Evolutionary conservation across 2,113 vertebrate genomes (phyloP), one percentile per base, ranked within the genome.

Genomic region (Plestiodon gilberti): DNA sequence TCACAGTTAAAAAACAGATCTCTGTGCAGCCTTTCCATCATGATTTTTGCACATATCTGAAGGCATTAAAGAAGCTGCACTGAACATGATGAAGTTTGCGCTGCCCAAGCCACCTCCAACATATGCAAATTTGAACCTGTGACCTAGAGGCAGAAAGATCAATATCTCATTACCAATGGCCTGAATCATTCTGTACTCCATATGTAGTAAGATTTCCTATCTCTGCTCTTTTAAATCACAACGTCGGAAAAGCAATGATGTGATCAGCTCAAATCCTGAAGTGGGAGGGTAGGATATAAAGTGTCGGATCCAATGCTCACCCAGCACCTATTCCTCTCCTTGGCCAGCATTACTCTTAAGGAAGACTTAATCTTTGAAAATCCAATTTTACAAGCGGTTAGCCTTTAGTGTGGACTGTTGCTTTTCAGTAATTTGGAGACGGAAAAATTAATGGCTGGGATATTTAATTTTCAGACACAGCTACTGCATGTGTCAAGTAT

Each of bases 381-480:
- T 96, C 92, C 92, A 95, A 87, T 95, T 96, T 95, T 96, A 96
- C 93, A 95, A 96, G 96, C 89, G 91, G 94, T 95, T 96, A 93
- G 89, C 94, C 94, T 96, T 95, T 91, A 94, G 89, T 91, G 95
- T 93, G 94, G 94, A 95, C 88, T 86, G 93, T 93, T 96, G 92
- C 94, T 90, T 96, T 95, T 96, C 95, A 94, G 94, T 94, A 94
- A 95, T 95, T 95, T 91, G 17, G 78, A 86, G 90, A 76, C 59
- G 61, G 82, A 57, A 79, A 90, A 95, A 93, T 90, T 93, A 94
- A 95, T 94, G 93, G 89, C 90, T 93, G 84, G 80, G 88, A 85
- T 90, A 93, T 94, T 93, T 90, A 90, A 92, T 87, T 93, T 86
- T 87, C 65, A 87, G 79, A 87, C 62, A 86, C n/a, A 61, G 43